Percentiles rank a stretch among this genome's conserved stretches.
Conservation (phyloP, 1,140 invertebrate genomes). For the Drosophila ohnishii region DNA sequence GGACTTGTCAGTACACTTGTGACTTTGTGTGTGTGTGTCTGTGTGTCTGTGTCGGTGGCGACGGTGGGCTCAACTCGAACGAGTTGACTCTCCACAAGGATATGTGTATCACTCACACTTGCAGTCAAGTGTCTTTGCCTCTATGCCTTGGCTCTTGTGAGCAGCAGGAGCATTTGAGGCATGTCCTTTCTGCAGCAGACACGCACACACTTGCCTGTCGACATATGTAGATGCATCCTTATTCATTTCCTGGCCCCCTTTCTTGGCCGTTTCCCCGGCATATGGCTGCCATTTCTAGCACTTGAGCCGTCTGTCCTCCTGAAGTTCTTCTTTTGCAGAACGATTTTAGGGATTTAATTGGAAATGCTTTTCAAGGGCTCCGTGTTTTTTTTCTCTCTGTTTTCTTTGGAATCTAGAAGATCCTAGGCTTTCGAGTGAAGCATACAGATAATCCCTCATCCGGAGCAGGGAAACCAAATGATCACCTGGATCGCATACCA, state of each 20-base stretch:
- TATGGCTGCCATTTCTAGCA: conserved; percentile 56
- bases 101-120: conserved; percentile 46
- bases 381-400: background rate
- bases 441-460: conserved; percentile 5
- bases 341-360: conserved; percentile 51
- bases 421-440: background rate
- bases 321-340: conserved; percentile 21
- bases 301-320: conserved; percentile 35
- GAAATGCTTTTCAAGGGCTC: conserved; percentile 37
- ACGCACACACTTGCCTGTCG: conserved; percentile 11
- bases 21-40: conserved; percentile 4
- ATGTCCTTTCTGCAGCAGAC: conserved; percentile 34
- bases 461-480: conserved; percentile 8
- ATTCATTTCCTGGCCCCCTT: conserved; percentile 41
- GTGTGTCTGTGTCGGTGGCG: conserved; percentile 1
- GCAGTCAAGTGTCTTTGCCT: conserved; percentile 31
- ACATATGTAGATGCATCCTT: conserved; percentile 45
- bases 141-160: conserved; percentile 6
- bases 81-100: conserved; percentile 41
- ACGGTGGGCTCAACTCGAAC: conserved; percentile 25
- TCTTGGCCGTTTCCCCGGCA: conserved; percentile 33
- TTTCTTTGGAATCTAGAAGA: conserved; percentile 1
- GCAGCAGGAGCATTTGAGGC: conserved; percentile 13
- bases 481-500: conserved; percentile 6
- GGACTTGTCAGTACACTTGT: conserved; percentile 13